phyloP scores from a whole-genome alignment of 2,888 invertebrate genomes.

The Conomelus anceps region DNA sequence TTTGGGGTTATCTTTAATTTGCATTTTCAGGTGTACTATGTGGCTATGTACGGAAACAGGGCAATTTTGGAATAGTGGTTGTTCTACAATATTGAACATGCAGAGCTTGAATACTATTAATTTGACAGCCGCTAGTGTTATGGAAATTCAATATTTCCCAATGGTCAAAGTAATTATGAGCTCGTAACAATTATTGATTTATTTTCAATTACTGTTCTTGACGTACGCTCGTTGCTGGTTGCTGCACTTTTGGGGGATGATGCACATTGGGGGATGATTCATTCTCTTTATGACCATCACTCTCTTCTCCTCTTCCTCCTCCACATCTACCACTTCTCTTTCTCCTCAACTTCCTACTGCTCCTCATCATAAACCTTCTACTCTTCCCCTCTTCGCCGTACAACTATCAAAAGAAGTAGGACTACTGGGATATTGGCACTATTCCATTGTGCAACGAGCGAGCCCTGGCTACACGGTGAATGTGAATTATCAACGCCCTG shows the following conservation, averaged over 20 bases:
- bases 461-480: background rate
- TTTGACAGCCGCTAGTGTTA: background rate
- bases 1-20: too few species aligned
- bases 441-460: background rate
- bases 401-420: background rate
- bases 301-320: background rate
- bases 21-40: too few species aligned
- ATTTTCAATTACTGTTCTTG: background rate
- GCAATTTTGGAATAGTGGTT: too few species aligned
- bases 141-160: background rate
- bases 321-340: background rate
- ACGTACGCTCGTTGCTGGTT: background rate
- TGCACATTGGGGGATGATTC: too few species aligned
- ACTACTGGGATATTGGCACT: background rate
- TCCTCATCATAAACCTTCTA: background rate
- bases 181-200: background rate
- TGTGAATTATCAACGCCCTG: background rate
- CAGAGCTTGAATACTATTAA: background rate
- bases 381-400: background rate
- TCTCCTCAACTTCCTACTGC: background rate
- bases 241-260: background rate
- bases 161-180: background rate
- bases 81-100: background rate
- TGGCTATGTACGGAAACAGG: too few species aligned
- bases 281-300: background rate